A percentile compares a stretch with the other conserved stretches of the same genome.
phyloP scores from a whole-genome alignment of 2,113 vertebrate species.

The Dasypus novemcinctus region DNA sequence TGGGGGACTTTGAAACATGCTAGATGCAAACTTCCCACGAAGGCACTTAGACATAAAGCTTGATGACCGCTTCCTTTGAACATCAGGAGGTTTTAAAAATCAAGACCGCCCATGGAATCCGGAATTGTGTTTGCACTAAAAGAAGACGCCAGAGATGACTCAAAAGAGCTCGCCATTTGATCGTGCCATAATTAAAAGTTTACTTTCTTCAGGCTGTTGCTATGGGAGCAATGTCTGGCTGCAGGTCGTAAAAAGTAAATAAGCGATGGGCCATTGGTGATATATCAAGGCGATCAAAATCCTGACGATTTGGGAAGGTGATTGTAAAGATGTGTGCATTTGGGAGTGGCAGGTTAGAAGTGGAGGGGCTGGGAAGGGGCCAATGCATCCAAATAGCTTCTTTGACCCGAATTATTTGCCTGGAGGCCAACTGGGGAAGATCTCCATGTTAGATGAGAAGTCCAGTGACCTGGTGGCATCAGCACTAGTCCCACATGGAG shows the following conservation, averaged over 20 bases:
- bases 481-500: background rate
- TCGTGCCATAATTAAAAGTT: conserved; percentile 41
- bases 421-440: background rate
- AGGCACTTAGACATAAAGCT: conserved; percentile 47
- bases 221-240: background rate
- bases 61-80: background rate
- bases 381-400: fast-evolving
- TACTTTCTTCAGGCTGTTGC: background rate
- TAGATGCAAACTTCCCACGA: conserved; percentile 56
- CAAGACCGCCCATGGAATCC: conserved; percentile 60
- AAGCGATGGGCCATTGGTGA: background rate
- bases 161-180: background rate
- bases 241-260: background rate
- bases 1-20: conserved; percentile 60
- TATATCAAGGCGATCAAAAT: background rate
- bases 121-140: conserved; percentile 52
- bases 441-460: fast-evolving
- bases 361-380: background rate
- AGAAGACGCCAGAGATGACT: conserved; percentile 35
- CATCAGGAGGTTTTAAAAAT: conserved; percentile 49
- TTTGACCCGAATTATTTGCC: background rate
- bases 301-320: background rate
- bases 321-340: background rate
- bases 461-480: fast-evolving
- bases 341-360: background rate